These are phyloP conservation scores for Cryptotis parvus DNA, from an alignment of 2,113 vertebrate species.

Conservation along the genomic window DNA sequence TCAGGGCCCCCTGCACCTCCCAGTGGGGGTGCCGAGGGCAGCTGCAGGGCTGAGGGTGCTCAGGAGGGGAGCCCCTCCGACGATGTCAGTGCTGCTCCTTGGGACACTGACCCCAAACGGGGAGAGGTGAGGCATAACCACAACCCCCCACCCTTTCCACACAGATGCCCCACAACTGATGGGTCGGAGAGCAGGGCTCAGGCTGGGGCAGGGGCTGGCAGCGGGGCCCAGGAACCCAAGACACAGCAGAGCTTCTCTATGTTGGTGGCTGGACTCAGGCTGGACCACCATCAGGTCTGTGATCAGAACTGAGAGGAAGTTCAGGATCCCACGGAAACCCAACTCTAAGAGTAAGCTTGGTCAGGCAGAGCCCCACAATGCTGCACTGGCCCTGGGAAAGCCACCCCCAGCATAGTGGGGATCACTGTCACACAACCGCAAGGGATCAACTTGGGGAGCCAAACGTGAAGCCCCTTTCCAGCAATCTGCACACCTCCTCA, in stretches of 20 bases:
- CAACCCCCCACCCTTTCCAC: neutral
- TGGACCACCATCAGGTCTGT: neutral
- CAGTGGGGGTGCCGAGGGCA: too few relatives aligned
- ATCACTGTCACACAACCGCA: neutral
- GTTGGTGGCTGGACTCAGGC: neutral
- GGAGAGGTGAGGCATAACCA: neutral
- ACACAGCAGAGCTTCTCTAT: neutral
- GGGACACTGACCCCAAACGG: neutral
- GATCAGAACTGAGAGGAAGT: neutral
- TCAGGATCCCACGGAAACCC: neutral
- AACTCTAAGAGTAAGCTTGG: neutral
- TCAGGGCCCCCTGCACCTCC: neutral
- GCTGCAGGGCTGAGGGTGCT: fast-evolving
- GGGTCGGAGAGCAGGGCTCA: neutral
- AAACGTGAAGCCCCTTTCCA: fast-evolving
- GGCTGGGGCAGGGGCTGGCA: neutral
- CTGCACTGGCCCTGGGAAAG: neutral
- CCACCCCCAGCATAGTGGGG: neutral
- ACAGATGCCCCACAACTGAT: neutral
- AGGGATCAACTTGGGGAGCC: neutral
- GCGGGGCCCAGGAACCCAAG: neutral
- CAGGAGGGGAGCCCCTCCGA: neutral
- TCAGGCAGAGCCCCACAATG: neutral
- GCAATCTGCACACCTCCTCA: neutral
- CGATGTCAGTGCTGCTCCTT: neutral